Evolutionary conservation across 2,797 vertebrate genomes (phyloP).

Genomic region (Cyclura pinguis): DNA sequence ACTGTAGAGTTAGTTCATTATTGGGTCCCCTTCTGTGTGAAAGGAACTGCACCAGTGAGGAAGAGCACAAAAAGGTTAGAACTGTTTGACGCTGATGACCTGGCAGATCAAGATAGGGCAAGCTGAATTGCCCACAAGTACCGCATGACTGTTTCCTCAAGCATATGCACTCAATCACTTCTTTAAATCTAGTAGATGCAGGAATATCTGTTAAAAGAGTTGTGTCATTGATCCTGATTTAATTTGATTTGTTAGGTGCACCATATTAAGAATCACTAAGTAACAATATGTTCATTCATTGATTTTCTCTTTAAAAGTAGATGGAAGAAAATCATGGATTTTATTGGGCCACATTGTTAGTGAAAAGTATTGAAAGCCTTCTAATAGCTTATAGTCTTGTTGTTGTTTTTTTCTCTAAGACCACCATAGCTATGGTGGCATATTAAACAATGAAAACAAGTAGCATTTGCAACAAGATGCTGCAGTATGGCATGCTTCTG

Average conservation of each 20-base stretch:
- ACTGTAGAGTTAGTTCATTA: not conserved
- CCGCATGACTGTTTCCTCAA: not conserved
- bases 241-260: not conserved
- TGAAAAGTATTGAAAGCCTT: not conserved
- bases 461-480: not conserved
- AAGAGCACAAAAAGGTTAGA: conserved; percentile 18
- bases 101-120: not conserved
- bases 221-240: not conserved
- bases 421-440: no score
- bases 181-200: conserved; percentile 9
- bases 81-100: not conserved
- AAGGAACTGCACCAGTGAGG: conserved; percentile 4
- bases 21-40: not conserved
- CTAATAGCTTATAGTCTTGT: not conserved
- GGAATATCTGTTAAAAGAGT: conserved; percentile 11
- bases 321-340: not conserved
- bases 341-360: not conserved
- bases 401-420: no score
- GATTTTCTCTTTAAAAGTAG: not conserved
- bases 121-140: not conserved
- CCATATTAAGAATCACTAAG: not conserved
- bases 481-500: not conserved
- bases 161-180: not conserved
- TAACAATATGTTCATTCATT: not conserved
- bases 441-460: not conserved